Conservation (phyloP, 1,140 invertebrate species). For the Tetraneura akinire region DNA sequence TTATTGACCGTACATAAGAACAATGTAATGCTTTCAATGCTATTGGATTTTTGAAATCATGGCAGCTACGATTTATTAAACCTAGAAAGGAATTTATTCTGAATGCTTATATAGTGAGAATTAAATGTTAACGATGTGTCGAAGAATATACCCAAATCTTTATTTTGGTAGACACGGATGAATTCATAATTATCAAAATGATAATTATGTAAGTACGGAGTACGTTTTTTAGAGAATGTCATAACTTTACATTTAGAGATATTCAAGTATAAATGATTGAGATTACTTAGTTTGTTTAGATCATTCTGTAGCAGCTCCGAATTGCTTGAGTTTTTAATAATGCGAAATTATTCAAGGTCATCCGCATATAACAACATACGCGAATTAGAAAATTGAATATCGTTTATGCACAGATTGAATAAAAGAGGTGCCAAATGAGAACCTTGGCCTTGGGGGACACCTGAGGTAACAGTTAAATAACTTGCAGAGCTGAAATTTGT, state of each 20-base stretch:
- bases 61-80: not conserved
- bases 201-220: not conserved
- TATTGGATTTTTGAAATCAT: not conserved
- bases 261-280: no score
- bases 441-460: no score
- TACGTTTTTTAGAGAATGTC: not conserved
- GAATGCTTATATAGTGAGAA: not conserved
- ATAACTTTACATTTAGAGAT: no score
- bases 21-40: not conserved
- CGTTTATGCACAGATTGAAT: no score
- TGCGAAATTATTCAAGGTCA: not conserved
- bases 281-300: no score
- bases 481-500: no score
- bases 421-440: no score
- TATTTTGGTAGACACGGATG: not conserved
- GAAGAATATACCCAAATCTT: no score
- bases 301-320: not conserved
- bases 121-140: not conserved
- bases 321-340: not conserved
- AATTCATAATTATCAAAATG: not conserved
- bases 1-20: no score
- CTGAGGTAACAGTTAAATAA: no score
- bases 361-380: no score
- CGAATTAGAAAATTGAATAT: no score
- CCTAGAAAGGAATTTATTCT: slow-evolving; percentile 1